phyloP scores from a whole-genome alignment of 2,888 invertebrate species.

The Parnassius glacialis region DNA sequence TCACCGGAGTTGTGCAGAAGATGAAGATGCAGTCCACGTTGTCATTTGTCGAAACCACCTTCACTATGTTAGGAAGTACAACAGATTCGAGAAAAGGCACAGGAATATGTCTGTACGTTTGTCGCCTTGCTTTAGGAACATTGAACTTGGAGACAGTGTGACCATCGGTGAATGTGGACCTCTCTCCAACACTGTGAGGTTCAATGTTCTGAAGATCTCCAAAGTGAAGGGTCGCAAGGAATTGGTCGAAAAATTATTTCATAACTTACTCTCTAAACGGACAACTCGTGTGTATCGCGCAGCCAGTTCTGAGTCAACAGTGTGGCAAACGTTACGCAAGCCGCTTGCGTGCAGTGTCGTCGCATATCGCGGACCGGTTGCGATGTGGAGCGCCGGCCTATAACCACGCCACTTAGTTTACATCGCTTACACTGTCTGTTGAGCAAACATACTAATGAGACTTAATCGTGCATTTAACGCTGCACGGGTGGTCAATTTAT shows the following conservation, averaged over 20 bases:
- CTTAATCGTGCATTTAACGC: constrained; percentile 11
- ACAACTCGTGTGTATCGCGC: constrained; percentile 24
- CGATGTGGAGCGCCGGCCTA: constrained; percentile 43
- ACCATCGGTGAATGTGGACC: constrained; percentile 99
- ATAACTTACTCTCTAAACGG: constrained; percentile 46
- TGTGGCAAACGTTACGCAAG: constrained; percentile 48
- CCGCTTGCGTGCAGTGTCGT: constrained; percentile 43
- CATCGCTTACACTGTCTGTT: constrained; percentile 22
- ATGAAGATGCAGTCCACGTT: constrained; percentile 99
- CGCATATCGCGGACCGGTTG: constrained; percentile 49
- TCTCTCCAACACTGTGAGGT: constrained; percentile 98
- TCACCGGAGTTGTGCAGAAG: constrained; percentile 96
- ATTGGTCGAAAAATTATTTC: constrained; percentile 73
- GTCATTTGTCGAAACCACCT: constrained; percentile 99
- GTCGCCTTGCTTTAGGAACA: constrained; percentile 99
- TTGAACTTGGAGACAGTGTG: constrained; percentile 96
- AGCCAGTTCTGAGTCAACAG: constrained; percentile 30
- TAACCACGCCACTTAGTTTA: constrained; percentile 11
- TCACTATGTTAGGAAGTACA: constrained; percentile 98
- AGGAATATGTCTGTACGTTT: constrained; percentile 99
- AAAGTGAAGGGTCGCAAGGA: constrained; percentile 97
- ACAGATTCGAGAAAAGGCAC: constrained; percentile 99
- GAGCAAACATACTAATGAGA: constrained; percentile 21
- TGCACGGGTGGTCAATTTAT: background rate
- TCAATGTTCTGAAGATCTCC: constrained; percentile 98